These are phyloP conservation scores for Acanthornis magna DNA, from an alignment of 2,797 vertebrate genomes.

Conservation along the genomic window DNA sequence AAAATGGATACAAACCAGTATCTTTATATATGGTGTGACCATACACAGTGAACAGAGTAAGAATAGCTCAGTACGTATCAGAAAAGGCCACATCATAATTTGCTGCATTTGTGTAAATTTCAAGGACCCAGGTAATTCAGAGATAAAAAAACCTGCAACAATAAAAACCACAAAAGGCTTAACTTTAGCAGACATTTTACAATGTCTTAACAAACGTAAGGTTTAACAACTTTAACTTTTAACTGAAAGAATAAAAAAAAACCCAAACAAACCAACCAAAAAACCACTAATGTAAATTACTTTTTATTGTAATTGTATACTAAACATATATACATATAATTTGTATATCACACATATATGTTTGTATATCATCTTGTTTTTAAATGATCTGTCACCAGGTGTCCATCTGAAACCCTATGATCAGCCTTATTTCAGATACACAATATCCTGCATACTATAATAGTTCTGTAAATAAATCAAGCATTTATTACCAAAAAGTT, in stretches of 20 bases:
- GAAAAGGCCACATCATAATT: neutral
- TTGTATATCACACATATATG: neutral
- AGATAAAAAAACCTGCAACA: neutral
- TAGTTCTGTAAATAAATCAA: neutral
- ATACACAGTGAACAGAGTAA: neutral
- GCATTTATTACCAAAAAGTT: neutral
- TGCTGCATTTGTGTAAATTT: neutral
- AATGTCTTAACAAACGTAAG: neutral
- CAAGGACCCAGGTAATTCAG: neutral
- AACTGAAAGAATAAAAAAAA: neutral
- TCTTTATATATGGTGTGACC: neutral
- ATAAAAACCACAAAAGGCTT: neutral
- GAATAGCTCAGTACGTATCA: neutral
- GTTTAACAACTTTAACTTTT: neutral
- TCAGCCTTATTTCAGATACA: neutral
- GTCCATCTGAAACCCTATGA: neutral
- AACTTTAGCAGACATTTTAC: neutral
- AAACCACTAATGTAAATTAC: neutral
- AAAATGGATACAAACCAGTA: neutral
- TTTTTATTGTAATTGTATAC: neutral
- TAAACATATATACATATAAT: neutral
- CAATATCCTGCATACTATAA: neutral
- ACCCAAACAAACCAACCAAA: too few species aligned
- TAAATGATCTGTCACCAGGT: neutral
- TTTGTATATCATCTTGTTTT: neutral